phyloP scores from a whole-genome alignment of 2,888 invertebrate genomes.

The Drosophila mimetica region DNA sequence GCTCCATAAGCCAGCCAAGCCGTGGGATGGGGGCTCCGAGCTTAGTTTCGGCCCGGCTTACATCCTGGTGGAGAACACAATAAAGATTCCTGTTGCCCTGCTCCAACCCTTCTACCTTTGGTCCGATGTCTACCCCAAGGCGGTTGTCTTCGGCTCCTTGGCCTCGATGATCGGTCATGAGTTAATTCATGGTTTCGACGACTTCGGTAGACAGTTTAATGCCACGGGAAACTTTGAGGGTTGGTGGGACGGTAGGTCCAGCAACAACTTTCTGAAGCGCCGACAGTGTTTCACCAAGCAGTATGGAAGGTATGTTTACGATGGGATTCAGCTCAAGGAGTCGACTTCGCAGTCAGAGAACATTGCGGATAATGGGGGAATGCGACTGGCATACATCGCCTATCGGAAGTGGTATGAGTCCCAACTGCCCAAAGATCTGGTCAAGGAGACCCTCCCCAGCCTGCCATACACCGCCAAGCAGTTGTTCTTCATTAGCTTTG shows the following conservation, averaged over 20 bases:
- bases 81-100: not conserved
- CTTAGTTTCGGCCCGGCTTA: not conserved
- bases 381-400: not conserved
- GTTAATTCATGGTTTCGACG: slow-evolving; percentile 4
- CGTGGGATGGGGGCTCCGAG: rapidly evolving
- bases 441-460: not conserved
- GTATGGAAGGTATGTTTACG: not conserved
- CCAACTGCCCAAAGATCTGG: not conserved
- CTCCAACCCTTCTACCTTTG: slow-evolving; percentile 1
- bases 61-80: not conserved
- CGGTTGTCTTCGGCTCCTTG: not conserved
- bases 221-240: not conserved
- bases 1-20: not conserved
- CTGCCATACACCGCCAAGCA: not conserved
- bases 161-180: not conserved
- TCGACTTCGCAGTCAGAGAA: not conserved
- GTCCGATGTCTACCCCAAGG: not conserved
- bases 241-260: slow-evolving; percentile 5
- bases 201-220: not conserved
- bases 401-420: not conserved
- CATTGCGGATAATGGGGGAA: slow-evolving; percentile 1
- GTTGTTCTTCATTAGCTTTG: slow-evolving; percentile 1
- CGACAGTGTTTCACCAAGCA: slow-evolving; percentile 1
- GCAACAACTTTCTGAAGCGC: not conserved
- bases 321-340: slow-evolving; percentile 2